These are phyloP conservation scores for Psittacus erithacus DNA, from an alignment of 2,113 vertebrate species.

Conservation along the genomic window DNA sequence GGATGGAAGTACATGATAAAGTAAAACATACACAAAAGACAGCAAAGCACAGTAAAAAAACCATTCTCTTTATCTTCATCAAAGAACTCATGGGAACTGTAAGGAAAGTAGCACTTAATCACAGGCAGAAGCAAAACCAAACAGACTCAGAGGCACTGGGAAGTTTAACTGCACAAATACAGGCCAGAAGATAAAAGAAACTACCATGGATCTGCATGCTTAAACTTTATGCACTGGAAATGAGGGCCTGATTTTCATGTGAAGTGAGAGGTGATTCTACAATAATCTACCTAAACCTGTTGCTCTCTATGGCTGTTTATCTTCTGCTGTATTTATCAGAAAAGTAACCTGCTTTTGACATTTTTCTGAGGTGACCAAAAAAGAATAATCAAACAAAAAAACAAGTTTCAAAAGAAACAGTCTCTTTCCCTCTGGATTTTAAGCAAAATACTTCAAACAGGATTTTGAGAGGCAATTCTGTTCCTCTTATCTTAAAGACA, in stretches of 20 bases:
- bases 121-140: background rate
- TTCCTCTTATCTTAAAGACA: slow-evolving; percentile 1
- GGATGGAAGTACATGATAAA: background rate
- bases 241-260: background rate
- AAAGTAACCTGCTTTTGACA: background rate
- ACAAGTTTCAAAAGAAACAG: background rate
- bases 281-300: background rate
- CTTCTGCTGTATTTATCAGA: background rate
- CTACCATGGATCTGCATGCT: background rate
- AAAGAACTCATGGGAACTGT: background rate
- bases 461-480: background rate
- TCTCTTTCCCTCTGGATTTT: background rate
- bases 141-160: background rate
- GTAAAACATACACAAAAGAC: background rate
- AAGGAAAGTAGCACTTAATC: slow-evolving; percentile 3
- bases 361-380: background rate
- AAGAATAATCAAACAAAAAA: background rate
- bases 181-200: background rate
- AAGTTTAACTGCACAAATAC: background rate
- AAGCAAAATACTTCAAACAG: background rate
- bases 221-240: background rate
- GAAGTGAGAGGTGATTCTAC: background rate
- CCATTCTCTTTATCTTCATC: background rate
- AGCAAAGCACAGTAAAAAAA: background rate
- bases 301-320: background rate